Percentiles rank a stretch among this genome's conserved stretches.
phyloP scores from a whole-genome alignment of 53 echinoderm and acorn worm species.

The Apostichopus leukothele region DNA sequence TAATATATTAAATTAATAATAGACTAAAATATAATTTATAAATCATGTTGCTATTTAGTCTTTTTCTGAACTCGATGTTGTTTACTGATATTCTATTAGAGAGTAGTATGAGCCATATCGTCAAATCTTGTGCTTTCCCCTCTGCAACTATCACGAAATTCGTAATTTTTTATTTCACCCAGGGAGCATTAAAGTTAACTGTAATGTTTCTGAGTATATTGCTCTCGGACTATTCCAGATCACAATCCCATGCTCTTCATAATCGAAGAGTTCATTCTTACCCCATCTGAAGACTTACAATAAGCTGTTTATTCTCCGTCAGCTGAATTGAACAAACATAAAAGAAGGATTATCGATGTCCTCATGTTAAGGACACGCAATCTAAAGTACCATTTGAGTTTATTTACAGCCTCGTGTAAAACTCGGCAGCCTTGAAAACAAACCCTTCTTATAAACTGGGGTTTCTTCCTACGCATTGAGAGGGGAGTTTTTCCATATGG shows the following conservation, averaged over 20 bases:
- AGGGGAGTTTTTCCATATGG: no score
- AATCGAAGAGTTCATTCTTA: neutral
- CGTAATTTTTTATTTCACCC: slow-evolving; percentile 9
- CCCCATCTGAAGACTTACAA: neutral
- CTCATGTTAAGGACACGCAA: slow-evolving; percentile 31
- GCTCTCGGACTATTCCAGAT: neutral
- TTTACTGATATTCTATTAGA: neutral
- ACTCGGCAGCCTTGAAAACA: neutral
- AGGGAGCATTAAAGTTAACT: neutral
- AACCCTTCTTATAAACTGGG: neutral
- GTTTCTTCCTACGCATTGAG: neutral
- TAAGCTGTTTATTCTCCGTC: slow-evolving; percentile 15
- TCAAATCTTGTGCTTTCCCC: neutral
- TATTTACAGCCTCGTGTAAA: neutral
- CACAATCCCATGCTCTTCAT: slow-evolving; percentile 5
- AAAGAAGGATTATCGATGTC: slow-evolving; percentile 24
- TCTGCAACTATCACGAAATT: slow-evolving; percentile 13
- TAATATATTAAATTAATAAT: no score
- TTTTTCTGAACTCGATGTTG: neutral
- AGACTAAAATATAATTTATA: neutral
- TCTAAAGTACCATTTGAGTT: neutral
- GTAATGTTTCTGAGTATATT: neutral
- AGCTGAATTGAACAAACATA: slow-evolving; percentile 10
- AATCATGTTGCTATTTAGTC: neutral
- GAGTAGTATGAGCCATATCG: neutral